Base-by-base conservation (phyloP, 2,888 invertebrate genomes). In the Ormyrus thymus region DNA sequence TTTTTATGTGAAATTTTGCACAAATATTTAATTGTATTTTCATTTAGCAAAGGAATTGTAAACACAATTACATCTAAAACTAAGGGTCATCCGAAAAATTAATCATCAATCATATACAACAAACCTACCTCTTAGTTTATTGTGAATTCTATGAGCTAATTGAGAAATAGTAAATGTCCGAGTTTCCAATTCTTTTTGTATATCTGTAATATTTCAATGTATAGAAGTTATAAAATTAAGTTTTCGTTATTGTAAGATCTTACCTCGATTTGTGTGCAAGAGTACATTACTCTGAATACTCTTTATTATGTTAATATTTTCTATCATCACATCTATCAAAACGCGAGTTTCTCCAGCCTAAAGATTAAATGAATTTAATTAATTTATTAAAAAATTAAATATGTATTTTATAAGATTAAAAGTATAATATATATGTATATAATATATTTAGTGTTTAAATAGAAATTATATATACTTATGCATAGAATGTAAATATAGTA, bases 101-200 rank as follows among this genome's bases (percentile, higher is more conserved):
- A 69, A 61, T 59, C 11, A 46, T 43, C 55, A 45, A 13, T 45
- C 29, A 46, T 13, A n/a, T 58, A 15, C 7, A 15, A 51, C 43
- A 8, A 29, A 86, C 84, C 84, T 84, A 90, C 90, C 92, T 83
- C 92, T 92, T 85, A 94, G 90, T 84, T 92, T 92, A 70, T 90
- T 91, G 85, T 92, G 91, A 81, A 92, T 89, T 86, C 91, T 91
- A 80, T 91, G 89, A 7, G 92, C 92, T 3, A 91, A 89, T 71
- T 90, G 91, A 84, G 92, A 91, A 80, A 92, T 91, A 61, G 91
- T 90, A 82, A 91, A 91, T 83, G 92, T 92, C 82, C 92, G 90
- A 50, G 90, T 89, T 82, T 94, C 94, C 87, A 94, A 87, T 87
- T 93, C 93, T 81, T 92, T 91, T 89, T 93, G 93, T 85, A 93